A percentile compares a stretch with the other conserved stretches of the same genome.
phyloP scores from a whole-genome alignment of 2,888 invertebrate species.

The Pheosia tremula region DNA sequence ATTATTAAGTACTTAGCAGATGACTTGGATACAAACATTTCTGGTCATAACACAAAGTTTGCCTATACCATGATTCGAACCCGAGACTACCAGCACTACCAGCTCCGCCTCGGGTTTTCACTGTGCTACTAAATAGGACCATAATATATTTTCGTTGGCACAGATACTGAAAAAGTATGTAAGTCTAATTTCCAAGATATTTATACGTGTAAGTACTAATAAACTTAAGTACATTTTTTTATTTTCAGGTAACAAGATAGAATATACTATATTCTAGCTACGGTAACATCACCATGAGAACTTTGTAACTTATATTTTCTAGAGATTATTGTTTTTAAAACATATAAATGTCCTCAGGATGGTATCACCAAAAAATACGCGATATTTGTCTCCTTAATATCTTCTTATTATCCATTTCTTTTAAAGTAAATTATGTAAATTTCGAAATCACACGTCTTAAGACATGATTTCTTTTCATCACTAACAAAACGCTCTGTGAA shows the following conservation, averaged over 20 bases:
- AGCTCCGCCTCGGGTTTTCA: no score
- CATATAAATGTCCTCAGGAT: conserved; percentile 50
- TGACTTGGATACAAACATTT: no score
- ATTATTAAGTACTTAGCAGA: no score
- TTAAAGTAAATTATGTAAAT: conserved; percentile 40
- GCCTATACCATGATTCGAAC: no score
- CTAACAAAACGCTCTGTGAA: conserved; percentile 52
- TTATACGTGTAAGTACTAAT: no score
- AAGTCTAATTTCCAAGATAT: no score
- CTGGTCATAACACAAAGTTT: no score
- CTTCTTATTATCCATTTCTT: conserved; percentile 43
- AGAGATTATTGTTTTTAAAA: conserved; percentile 57
- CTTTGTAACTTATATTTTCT: conserved; percentile 52
- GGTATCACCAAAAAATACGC: conserved; percentile 51
- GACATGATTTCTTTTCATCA: conserved; percentile 56
- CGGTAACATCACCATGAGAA: conserved; percentile 41
- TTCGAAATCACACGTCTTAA: conserved; percentile 60
- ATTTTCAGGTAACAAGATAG: conserved; percentile 35
- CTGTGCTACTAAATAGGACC: no score
- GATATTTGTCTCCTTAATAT: conserved; percentile 50
- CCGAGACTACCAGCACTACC: no score
- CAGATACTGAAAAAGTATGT: no score
- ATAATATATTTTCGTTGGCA: no score
- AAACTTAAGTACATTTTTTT: conserved; percentile 3
- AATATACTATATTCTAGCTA: conserved; percentile 29